Evolutionary conservation across 1,140 invertebrate genomes (phyloP).

Genomic region (Heliconius hewitsoni): DNA sequence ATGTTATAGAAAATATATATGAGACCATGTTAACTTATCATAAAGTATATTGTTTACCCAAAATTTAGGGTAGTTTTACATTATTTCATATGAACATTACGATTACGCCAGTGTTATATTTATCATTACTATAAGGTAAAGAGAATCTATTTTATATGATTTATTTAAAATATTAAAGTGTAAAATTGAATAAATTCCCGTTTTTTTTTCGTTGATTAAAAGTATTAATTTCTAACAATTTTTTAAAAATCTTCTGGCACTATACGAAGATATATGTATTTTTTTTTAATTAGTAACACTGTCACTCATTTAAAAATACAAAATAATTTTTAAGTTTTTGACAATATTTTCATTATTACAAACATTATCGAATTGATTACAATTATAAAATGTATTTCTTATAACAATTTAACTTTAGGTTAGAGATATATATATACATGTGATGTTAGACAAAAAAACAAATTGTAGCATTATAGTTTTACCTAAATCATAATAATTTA

Average conservation of each 20-base stretch:
- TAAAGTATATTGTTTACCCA: not conserved
- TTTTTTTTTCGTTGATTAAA: constrained; percentile 11
- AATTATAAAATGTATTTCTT: not conserved
- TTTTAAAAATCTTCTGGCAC: not conserved
- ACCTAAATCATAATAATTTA: no score
- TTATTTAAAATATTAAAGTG: not conserved
- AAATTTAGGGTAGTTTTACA: not conserved
- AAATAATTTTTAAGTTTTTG: not conserved
- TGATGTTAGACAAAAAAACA: not conserved
- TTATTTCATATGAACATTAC: not conserved
- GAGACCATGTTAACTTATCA: not conserved
- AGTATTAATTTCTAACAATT: constrained; percentile 9
- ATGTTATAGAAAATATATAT: constrained; percentile 1
- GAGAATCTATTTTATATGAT: not conserved
- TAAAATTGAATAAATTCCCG: constrained; percentile 4
- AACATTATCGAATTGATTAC: not conserved
- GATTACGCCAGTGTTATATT: no score
- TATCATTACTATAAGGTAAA: not conserved
- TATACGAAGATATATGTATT: not conserved
- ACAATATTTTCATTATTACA: no score
- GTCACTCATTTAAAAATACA: not conserved
- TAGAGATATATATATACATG: not conserved
- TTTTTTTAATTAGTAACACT: not conserved
- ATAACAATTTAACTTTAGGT: no score
- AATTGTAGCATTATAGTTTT: not conserved